phyloP scores from a whole-genome alignment of 2,797 vertebrate species.

The Anguilla anguilla region DNA sequence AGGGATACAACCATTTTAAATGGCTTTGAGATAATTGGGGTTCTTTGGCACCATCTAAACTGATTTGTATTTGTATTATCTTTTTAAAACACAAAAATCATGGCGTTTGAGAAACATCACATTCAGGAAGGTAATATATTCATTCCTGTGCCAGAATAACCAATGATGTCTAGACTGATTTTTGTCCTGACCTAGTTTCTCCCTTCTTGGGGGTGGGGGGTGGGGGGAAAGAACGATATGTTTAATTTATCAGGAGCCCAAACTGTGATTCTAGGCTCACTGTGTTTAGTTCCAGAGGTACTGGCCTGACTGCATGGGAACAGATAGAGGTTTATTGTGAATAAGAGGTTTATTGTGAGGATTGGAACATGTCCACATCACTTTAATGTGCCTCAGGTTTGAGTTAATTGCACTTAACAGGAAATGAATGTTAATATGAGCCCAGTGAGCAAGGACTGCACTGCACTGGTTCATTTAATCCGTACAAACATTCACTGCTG shows the following conservation, averaged over 20 bases:
- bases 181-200: background rate
- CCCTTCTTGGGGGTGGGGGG: background rate
- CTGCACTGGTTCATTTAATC: background rate
- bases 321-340: background rate
- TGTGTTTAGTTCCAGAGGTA: background rate
- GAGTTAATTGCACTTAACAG: background rate
- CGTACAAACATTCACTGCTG: background rate
- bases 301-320: background rate
- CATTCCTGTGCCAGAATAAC: background rate
- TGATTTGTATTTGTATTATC: background rate
- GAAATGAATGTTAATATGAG: background rate
- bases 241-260: conserved; percentile 3
- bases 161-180: background rate
- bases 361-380: background rate
- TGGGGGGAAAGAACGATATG: background rate
- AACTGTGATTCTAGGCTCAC: background rate
- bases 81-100: background rate
- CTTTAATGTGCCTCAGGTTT: background rate
- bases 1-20: background rate
- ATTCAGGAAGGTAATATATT: background rate
- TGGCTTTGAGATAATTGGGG: background rate
- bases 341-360: background rate
- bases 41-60: background rate
- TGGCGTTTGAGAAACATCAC: background rate
- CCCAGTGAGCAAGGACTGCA: background rate